phyloP scores from a whole-genome alignment of 2,888 invertebrate species.

The Mayetiola destructor region DNA sequence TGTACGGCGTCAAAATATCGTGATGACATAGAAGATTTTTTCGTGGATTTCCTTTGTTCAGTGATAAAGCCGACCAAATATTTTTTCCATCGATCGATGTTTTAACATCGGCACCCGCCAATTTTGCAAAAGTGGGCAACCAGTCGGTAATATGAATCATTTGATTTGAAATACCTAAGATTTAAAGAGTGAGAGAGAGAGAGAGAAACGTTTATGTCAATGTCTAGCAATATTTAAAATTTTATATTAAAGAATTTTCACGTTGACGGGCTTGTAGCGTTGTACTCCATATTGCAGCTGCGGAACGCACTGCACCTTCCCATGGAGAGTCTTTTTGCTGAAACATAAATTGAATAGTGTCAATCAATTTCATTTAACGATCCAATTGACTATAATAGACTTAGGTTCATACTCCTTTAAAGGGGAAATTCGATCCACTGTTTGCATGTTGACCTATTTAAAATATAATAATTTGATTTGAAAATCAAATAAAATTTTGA shows the following conservation, averaged over 20 bases:
- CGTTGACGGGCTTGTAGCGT: constrained; percentile 37
- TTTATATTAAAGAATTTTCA: no score
- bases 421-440: constrained; percentile 64
- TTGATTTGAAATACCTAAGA: constrained; percentile 45
- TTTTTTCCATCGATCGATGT: constrained; percentile 46
- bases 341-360: neutral
- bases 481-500: neutral
- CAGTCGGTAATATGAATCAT: constrained; percentile 72
- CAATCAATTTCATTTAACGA: neutral
- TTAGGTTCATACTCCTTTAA: constrained; percentile 58
- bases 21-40: constrained; percentile 55
- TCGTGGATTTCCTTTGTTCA: constrained; percentile 35
- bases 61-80: constrained; percentile 49
- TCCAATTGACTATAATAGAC: no score
- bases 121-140: constrained; percentile 48
- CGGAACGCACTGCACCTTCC: constrained; percentile 72
- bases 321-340: constrained; percentile 63
- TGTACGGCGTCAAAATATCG: constrained; percentile 41
- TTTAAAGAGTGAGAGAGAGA: no score
- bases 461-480: neutral
- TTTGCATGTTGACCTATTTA: constrained; percentile 41
- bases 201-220: no score
- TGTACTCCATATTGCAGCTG: constrained; percentile 63
- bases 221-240: no score
- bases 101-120: constrained; percentile 25